Evolutionary conservation across 2,888 invertebrate genomes (phyloP).

Genomic region (Pristionchus entomophagus): DNA sequence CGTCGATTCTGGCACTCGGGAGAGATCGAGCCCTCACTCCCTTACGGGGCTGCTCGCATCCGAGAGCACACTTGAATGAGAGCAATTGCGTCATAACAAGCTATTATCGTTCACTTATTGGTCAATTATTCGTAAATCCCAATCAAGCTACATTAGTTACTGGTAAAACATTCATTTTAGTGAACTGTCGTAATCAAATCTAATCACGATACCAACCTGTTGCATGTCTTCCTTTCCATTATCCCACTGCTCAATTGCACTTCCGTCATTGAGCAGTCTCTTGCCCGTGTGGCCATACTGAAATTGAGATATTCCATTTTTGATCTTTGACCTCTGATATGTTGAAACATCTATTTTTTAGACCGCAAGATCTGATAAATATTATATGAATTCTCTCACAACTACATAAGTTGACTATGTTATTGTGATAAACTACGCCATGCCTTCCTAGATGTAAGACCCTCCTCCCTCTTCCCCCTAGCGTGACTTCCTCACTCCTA

Average conservation of each 20-base stretch:
- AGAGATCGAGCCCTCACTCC: background rate
- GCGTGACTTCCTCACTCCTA: background rate
- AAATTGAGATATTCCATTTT: background rate
- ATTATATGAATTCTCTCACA: too few species aligned
- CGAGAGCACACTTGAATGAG: slow-evolving; percentile 28
- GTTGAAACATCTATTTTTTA: background rate
- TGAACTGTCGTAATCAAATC: too few species aligned
- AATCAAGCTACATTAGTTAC: too few species aligned
- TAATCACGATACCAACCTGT: slow-evolving; percentile 7
- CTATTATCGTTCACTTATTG: too few species aligned
- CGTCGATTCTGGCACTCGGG: slow-evolving; percentile 51
- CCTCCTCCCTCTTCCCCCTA: too few species aligned
- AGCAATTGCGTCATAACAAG: too few species aligned
- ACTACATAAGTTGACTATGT: too few species aligned
- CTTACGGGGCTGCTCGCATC: slow-evolving; percentile 44
- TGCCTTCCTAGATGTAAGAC: too few species aligned
- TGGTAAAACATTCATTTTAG: too few species aligned
- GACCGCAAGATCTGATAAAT: too few species aligned
- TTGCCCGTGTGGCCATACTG: slow-evolving; percentile 26
- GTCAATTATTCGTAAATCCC: too few species aligned
- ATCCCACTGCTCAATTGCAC: slow-evolving; percentile 7
- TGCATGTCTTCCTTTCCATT: slow-evolving; percentile 38
- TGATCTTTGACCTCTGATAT: background rate
- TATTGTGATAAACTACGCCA: too few species aligned
- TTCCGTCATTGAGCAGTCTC: slow-evolving; percentile 18